phyloP scores from a whole-genome alignment of 2,797 vertebrate species.

The Catostomus latipinnis region DNA sequence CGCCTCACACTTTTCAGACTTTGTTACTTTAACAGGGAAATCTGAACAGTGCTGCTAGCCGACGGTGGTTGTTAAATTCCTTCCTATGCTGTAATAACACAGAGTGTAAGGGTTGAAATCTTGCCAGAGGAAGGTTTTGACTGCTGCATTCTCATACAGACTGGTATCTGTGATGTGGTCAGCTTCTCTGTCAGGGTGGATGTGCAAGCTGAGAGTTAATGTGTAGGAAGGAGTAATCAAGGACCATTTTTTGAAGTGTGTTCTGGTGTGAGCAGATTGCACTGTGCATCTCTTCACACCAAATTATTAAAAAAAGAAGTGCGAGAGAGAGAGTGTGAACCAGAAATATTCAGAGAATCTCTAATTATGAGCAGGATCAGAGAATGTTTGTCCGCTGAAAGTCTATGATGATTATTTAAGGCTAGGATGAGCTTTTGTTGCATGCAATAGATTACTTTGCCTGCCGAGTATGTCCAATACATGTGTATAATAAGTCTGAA shows the following conservation, averaged over 20 bases:
- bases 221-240: constrained; percentile 11
- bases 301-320: constrained; percentile 1
- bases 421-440: not conserved
- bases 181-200: not conserved
- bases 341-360: not conserved
- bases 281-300: not conserved
- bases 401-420: no score
- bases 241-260: not conserved
- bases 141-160: not conserved
- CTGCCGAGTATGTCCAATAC: not conserved
- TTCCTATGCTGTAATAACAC: not conserved
- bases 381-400: not conserved
- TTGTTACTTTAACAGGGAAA: not conserved
- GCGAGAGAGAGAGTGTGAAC: not conserved
- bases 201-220: not conserved
- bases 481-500: not conserved
- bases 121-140: not conserved
- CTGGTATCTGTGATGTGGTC: not conserved
- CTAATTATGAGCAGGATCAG: not conserved
- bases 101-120: not conserved
- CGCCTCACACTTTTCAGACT: not conserved
- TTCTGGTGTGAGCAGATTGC: not conserved
- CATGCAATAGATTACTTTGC: not conserved
- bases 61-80: constrained; percentile 11
- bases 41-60: constrained; percentile 4